Base-by-base conservation (phyloP, 2,113 vertebrate genomes). In the Pelusios castaneus region DNA sequence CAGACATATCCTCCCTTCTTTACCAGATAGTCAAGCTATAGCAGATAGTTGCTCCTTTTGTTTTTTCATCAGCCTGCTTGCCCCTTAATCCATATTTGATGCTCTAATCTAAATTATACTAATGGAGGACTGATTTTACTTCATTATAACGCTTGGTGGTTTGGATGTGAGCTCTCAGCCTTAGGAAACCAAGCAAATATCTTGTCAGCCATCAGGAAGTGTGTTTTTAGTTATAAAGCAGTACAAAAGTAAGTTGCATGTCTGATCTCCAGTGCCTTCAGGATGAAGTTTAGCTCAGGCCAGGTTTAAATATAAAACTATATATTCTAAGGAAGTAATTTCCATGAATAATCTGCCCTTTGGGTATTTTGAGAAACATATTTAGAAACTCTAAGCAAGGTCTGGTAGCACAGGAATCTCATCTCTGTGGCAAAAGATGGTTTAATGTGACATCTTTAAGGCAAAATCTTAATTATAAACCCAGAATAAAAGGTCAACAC, bases 251-350 rank as follows among this genome's bases (percentile, higher is more conserved):
- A 43, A 95, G 91, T 4, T 84, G 83, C 95, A 45, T 0, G 24
- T 43, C 73, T 75, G 34, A 93, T 86, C 94, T 95, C 93, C 24
- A 86, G 91, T 16, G 96, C 81, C 0, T 4, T 82, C 2, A 0
- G 86, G 51, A 8, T 88, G 96, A 97, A 96, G 96, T 94, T 94
- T 94, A 84, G 87, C 91, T 94, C 3, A 5, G 58, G 94, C 81
- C 94, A 89, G 51, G 51, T 93, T 96, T 94, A 82, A 94, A 96
- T 95, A 96, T 82, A 95, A 95, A 97, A 96, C 2, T 2, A 67
- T 14, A 47, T 49, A 58, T 84, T 76, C 92, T 75, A 78, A 94
- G 95, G 95, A 91, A 87, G 78, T 91, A 88, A 86, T 92, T 34
- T 93, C 16, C 2, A 79, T 91, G 96, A 95, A 91, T 92, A 84